Percentiles rank a stretch among this genome's conserved stretches.
These are phyloP conservation scores for Hoplias malabaricus DNA, from an alignment of 2,113 vertebrate genomes.

Conservation along the genomic window DNA sequence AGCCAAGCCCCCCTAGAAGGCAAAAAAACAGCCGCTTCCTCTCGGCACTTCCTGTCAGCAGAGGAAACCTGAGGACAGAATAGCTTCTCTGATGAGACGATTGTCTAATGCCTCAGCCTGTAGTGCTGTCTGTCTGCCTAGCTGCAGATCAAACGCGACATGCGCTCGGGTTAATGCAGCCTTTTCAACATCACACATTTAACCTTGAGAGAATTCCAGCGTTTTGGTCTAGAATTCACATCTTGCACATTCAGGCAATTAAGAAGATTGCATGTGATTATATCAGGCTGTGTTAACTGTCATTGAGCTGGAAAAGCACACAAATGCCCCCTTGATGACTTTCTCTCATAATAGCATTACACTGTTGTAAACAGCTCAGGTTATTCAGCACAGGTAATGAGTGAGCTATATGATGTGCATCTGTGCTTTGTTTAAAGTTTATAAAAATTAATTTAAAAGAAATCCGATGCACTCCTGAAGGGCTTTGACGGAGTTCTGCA, in stretches of 20 bases:
- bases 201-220: slow-evolving; percentile 36
- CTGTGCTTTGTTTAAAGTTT: not conserved
- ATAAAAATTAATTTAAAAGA: not conserved
- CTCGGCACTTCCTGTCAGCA: slow-evolving; percentile 33
- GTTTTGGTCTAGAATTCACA: slow-evolving; percentile 29
- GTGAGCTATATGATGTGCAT: not conserved
- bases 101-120: slow-evolving; percentile 38
- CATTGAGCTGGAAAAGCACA: not conserved
- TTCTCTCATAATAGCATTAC: not conserved
- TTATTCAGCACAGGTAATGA: not conserved
- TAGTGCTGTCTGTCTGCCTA: slow-evolving; percentile 39
- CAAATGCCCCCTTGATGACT: not conserved
- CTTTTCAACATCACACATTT: slow-evolving; percentile 36
- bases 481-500: not conserved
- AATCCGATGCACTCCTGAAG: slow-evolving; percentile 9
- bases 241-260: slow-evolving; percentile 9
- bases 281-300: not conserved
- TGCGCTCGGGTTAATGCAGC: slow-evolving; percentile 34
- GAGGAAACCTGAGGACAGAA: slow-evolving; percentile 45
- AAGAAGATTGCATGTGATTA: slow-evolving; percentile 16
- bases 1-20: slow-evolving; percentile 37
- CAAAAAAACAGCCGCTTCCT: slow-evolving; percentile 45
- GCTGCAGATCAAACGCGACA: slow-evolving; percentile 25
- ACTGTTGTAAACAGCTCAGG: not conserved
- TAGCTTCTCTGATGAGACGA: slow-evolving; percentile 40